Evolutionary conservation across 2,797 vertebrate genomes (phyloP).

Genomic region (Stomatorhinus walkeri): DNA sequence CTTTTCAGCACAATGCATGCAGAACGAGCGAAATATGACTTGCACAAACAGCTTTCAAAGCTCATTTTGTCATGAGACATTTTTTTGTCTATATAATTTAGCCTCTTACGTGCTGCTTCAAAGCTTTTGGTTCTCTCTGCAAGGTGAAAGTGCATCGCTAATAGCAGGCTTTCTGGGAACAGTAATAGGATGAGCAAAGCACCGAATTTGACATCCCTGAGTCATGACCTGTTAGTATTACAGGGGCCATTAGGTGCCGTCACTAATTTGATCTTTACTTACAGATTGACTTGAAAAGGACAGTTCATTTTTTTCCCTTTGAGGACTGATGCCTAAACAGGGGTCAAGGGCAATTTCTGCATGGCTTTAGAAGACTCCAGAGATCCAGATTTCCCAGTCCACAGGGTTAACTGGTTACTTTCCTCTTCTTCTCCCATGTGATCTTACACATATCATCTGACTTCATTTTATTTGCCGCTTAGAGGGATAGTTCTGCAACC

Average conservation of each 20-base stretch:
- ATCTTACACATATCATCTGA: neutral
- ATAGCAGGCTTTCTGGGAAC: neutral
- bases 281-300: conserved; percentile 37
- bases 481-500: neutral
- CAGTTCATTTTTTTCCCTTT: conserved; percentile 43
- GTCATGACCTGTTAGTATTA: conserved; percentile 38
- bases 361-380: conserved; percentile 29
- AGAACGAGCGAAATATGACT: neutral
- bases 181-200: conserved; percentile 18
- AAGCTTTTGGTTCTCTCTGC: neutral
- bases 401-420: neutral
- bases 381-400: neutral
- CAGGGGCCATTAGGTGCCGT: conserved; percentile 44
- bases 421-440: neutral
- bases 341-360: conserved; percentile 47
- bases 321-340: conserved; percentile 38
- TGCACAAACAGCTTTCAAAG: neutral
- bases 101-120: neutral
- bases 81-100: conserved; percentile 2
- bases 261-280: conserved; percentile 49
- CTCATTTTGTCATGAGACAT: conserved; percentile 3
- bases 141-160: neutral
- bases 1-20: neutral
- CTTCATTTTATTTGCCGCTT: neutral
- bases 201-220: conserved; percentile 29